Evolutionary conservation across 2,113 vertebrate genomes (phyloP), one percentile per base, ranked within the genome.

Genomic region (Alligator sinensis): DNA sequence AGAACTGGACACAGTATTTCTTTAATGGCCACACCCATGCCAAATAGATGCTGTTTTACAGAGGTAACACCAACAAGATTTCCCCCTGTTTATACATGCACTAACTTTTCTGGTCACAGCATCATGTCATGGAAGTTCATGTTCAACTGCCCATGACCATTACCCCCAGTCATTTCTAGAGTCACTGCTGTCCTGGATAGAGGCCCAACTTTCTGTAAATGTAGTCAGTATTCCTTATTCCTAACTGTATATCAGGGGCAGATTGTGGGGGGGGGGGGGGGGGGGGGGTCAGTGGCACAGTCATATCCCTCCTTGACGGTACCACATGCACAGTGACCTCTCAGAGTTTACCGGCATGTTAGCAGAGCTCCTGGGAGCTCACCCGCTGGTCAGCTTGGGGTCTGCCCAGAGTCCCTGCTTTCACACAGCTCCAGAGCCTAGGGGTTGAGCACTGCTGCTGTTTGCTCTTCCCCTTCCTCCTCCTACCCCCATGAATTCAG

Each of bases 191-290:
- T 0, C 64, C 93, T 96, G 96, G 95, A 96, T 95, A 97, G 95
- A 96, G 96, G 96, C 96, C 95, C 96, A 95, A 95, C 96, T 95
- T 95, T 96, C 90, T 96, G 95, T 96, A 93, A 96, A 93, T 95
- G 96, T 18, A 22, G 87, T 80, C 92, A 81, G 13, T 66, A 74
- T 95, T 94, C 77, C 81, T 90, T 78, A 13, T 84, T 78, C 86
- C 21, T 92, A 4, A 16, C n/a, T 34, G 34, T 34, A 34, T 34
- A 34, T 34, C 34, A 34, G 34, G 34, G 34, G 34, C 34, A 34
- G 34, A 34, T 34, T 34, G 34, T 4, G 34, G 34, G 4, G 34
- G 34, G 34, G 34, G 34, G 34, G 34, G 34, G 34, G 34, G 34
- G 34, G 34, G 4, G 34, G 34, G 34, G 34, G 34, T 4, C 34